phyloP scores from a whole-genome alignment of 2,113 vertebrate genomes.

The Chinchilla lanigera region DNA sequence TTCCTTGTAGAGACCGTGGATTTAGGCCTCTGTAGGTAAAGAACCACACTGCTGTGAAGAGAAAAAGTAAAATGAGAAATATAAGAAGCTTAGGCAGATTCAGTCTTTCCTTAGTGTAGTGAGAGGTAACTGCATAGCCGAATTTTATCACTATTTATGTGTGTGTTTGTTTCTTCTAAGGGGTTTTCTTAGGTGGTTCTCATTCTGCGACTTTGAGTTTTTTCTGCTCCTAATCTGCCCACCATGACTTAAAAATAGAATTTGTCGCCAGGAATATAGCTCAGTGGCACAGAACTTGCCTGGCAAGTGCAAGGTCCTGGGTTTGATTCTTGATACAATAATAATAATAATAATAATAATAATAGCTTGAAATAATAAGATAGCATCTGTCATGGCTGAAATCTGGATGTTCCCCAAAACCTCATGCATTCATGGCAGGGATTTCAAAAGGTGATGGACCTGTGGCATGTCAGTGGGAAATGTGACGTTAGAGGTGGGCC shows the following conservation, averaged over 20 bases:
- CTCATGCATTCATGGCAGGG: background rate
- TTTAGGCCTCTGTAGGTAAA: background rate
- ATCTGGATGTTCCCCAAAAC: background rate
- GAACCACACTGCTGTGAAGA: background rate
- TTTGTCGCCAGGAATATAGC: no score
- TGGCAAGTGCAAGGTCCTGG: no score
- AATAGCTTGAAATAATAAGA: no score
- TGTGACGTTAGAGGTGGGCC: background rate
- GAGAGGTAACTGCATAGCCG: background rate
- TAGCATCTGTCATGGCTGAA: background rate
- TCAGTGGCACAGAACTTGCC: no score
- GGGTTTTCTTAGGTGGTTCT: background rate
- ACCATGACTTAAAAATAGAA: no score
- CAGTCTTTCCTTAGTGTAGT: background rate
- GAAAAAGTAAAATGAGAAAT: background rate
- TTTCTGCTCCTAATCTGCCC: background rate
- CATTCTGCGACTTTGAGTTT: background rate
- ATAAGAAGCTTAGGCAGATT: background rate
- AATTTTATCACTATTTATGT: background rate
- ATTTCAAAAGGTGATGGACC: background rate
- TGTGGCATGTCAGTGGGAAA: background rate
- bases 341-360: no score
- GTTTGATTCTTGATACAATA: no score
- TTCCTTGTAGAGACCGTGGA: background rate
- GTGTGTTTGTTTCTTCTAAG: background rate